Evolutionary conservation across 1,140 invertebrate genomes (phyloP), one percentile per base, ranked within the genome.

Genomic region (Drosophila miranda): DNA sequence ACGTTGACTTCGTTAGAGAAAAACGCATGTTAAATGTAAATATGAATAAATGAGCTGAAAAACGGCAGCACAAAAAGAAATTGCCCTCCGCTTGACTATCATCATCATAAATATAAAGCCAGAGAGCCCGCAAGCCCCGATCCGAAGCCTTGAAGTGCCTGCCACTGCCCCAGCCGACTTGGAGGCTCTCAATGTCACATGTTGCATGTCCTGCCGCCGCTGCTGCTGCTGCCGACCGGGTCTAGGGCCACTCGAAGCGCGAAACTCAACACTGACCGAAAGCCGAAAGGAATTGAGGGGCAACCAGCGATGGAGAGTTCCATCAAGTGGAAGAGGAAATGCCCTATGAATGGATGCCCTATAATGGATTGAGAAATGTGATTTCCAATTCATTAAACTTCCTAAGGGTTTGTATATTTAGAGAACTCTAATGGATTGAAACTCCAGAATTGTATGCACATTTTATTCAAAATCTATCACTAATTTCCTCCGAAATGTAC

Each of bases 11-110:
- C 82, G 83, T 86, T 86, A 88, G 64, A 70, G 75, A 48, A 54
- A 64, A 82, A 87, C 78, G 78, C 83, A 86, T 82, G 82, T 88
- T 87, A 82, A 87, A 87, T 87, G 83, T 87, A 82, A 86, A 86
- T 86, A 87, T 87, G 82, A 87, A 88, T 87, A 87, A 87, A 87
- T 87, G 82, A 87, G 78, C 75, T 78, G 78, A 78, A 80, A 78
- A 79, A 76, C 72, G 54, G 71, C 60, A 68, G 41, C 11, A 48
- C 23, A 26, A 26, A 41, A 14, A 26, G 30, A 43, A 23, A 34
- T 34, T 38, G 34, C 42, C 51, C 28, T 28, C 28, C 28, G 1
- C 28, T 8, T 8, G 28, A 30, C 30, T 30, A 30, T 30, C 56
- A 19, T 34, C 54, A 60, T 58, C 68, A 80, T 76, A 80, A 70